Evolutionary conservation across 2,113 vertebrate genomes (phyloP), one percentile per base, ranked within the genome.

Genomic region (Dissostichus mawsoni): DNA sequence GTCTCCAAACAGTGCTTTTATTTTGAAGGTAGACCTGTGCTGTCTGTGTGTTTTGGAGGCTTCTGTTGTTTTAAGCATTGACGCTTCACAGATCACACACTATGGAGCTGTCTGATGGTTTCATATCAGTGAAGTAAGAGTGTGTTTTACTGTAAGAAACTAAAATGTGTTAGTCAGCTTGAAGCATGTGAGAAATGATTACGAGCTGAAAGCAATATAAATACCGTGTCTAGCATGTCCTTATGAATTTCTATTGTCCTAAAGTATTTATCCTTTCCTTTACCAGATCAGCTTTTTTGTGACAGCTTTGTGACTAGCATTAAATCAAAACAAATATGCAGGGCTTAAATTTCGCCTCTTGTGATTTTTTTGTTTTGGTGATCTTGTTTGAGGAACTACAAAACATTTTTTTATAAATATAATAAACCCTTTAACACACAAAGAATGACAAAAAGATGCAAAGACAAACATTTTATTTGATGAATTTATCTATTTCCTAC

Each of bases 401-500:
- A 16, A 53, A 53, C 56, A 48, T 41, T 2, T 13, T 9, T 2
- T 12, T 18, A 13, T 55, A 25, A 23, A 55, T 18, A n/a, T 6
- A 55, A 58, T 41, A 13, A 77, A 62, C 17, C 1, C 20, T 16
- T 41, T 0, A 44, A 23, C 11, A 65, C 23, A 25, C 41, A 72
- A 55, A 48, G n/a, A 18, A 11, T 3, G 9, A 72, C 77, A 1
- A 41, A 44, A 74, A 62, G 1, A 55, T 56, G 11, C 71, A 25
- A 56, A 69, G 25, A 73, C 3, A 1, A 66, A 56, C 0, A 2
- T 53, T 76, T 85, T 70, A 87, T 82, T 84, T 68, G 23, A 69
- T 69, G 23, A 23, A 70, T 69, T 81, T 83, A 72, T 81, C 92
- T 78, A 84, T 69, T 91, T 93, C 78, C 92, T 95, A 93, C 88